phyloP scores from a whole-genome alignment of 2,797 vertebrate genomes.

The Malacoctenus gilli region DNA sequence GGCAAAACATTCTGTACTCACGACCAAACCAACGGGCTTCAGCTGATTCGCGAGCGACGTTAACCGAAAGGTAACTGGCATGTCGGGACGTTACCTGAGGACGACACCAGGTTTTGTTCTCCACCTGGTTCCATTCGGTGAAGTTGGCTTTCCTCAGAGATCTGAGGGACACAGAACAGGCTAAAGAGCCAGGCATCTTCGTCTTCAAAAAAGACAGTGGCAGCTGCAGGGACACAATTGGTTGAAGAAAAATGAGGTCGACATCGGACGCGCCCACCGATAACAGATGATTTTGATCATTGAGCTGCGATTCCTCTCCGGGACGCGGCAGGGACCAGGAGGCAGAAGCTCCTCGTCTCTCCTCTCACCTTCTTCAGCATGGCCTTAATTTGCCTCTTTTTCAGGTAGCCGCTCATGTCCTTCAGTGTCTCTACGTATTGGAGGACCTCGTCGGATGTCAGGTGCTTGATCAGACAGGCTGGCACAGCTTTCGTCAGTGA shows the following conservation, averaged over 20 bases:
- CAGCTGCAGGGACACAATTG: too few relatives aligned
- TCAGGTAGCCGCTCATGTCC: conserved; percentile 61
- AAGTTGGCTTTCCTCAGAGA: conserved; percentile 60
- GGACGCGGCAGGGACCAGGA: too few relatives aligned
- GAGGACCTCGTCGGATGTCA: conserved; percentile 58
- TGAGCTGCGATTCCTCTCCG: too few relatives aligned
- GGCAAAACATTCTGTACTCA: neutral
- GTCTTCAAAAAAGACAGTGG: neutral
- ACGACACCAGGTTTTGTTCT: conserved; percentile 54
- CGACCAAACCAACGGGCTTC: neutral
- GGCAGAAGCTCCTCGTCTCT: neutral
- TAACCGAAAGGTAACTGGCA: neutral
- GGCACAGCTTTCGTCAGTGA: conserved; percentile 58
- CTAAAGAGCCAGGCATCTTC: conserved; percentile 52
- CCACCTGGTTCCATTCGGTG: conserved; percentile 61
- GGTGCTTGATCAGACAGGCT: conserved; percentile 46
- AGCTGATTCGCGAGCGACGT: neutral
- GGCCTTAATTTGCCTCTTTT: conserved; percentile 66
- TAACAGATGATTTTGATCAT: too few relatives aligned
- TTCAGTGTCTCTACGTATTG: conserved; percentile 49
- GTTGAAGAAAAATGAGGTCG: too few relatives aligned
- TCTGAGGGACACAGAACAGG: conserved; percentile 59
- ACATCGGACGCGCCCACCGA: too few relatives aligned
- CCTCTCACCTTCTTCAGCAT: conserved; percentile 71
- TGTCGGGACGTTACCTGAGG: conserved; percentile 69